Evolutionary conservation across 2,888 invertebrate genomes (phyloP), one percentile per base, ranked within the genome.

Genomic region (Thymelicus sylvestris): DNA sequence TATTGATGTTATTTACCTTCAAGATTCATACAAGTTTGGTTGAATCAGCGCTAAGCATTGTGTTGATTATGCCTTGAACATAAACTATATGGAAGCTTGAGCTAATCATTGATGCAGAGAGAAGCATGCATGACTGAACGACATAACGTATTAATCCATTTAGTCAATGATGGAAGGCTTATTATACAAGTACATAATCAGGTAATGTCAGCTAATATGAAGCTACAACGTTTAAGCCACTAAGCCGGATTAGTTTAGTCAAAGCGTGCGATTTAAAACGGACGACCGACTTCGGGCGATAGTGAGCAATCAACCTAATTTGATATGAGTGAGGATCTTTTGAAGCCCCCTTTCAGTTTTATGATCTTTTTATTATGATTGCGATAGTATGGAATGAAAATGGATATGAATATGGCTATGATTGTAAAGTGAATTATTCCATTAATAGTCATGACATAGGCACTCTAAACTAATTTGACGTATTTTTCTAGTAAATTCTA

Each of bases 161-260:
- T 15, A 31, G 60, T 52, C 15, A 19, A 44, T 57, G 24, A 52
- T n/a, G 50, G 19, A 48, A 41, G 13, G 52, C 61, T 61, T 13
- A 67, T 41, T 41, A 61, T 50, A 41, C 31, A 55, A 55, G 67
- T 55, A 55, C n/a, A 48, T 62, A 68, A 57, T 47, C 57, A 8
- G 15, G 38, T 63, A 57, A 57, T 67, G 57, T 68, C 10, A 47
- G 60, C 55, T 68, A 68, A 63, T 55, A 68, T 55, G 63, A 7
- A 63, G 47, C 63, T 63, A 57, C 55, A 62, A 55, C 19, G 47
- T 57, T 55, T 38, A 31, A 57, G 63, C 44, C 55, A 57, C 57
- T 68, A 68, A 68, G 24, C 63, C 68, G 68, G 63, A 68, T 63
- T 63, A 68, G 62, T 63, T 57, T 19, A 38, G 68, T n/a, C 62